Base-by-base conservation (phyloP, 2,888 invertebrate species). In the Lymantria monacha region DNA sequence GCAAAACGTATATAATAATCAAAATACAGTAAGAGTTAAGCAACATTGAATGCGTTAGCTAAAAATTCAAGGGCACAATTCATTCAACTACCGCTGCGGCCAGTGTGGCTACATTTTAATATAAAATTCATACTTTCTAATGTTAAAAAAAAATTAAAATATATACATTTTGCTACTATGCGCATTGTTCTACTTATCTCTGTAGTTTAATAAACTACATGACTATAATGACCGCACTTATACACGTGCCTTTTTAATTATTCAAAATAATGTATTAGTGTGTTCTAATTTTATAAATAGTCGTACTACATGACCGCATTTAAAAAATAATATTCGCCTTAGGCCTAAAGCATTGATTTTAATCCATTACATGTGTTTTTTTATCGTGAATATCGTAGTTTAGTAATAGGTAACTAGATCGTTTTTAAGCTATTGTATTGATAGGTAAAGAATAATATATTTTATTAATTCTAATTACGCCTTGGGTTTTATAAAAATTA, bases 21-120 rank as follows among this genome's bases (percentile, higher is more conserved):
- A 57, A 48, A 37, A 30, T 55, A 50, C 55, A 48, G 51, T 51
- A 43, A 50, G 44, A 45, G 47, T 54, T 56, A 53, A 56, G 46
- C 58, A 59, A 62, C 49, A 33, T 58, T 69, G 46, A 48, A 36
- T n/a, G 36, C 41, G 42, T 66, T 53, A 63, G 54, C 60, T 55
- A 56, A 63, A 52, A 52, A 49, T 60, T 55, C 55, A 63, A 62
- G 59, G 60, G 42, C 48, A 52, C 36, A 11, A 46, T 48, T 36
- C 49, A 33, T 48, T 54, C 40, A 38, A 52, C 30, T 49, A 46
- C 22, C 5, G 22, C 22, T 22, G 22, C 5, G 22, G 22, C 22
- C 33, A 41, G 38, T 41, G 22, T 47, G 36, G 44, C 33, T 36
- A 48, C 41, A 10, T 40, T 31, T 43, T 8, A 45, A 38, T 41